Conservation (phyloP, 2,113 vertebrate genomes). For the Lethenteron reissneri region DNA sequence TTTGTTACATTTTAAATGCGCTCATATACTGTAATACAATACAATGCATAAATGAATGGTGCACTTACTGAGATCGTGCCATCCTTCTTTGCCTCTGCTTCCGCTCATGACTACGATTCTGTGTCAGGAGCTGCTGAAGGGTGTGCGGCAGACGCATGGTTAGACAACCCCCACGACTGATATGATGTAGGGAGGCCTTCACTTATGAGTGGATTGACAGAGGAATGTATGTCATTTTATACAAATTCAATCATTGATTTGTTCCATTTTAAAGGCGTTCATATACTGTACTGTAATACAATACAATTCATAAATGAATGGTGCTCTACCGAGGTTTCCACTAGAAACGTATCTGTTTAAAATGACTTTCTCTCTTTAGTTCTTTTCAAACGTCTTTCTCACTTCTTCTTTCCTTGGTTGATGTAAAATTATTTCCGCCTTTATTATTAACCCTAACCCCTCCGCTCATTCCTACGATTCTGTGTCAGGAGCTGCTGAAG, state of each 20-base stretch:
- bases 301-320: neutral
- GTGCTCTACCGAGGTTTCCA: too few relatives aligned
- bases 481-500: conserved; percentile 26
- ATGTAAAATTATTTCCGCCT: too few relatives aligned
- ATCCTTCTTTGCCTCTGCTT: too few relatives aligned
- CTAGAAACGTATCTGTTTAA: too few relatives aligned
- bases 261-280: neutral
- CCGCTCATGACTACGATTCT: neutral
- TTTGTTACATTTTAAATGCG: neutral
- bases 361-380: too few relatives aligned
- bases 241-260: neutral
- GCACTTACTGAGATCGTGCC: too few relatives aligned
- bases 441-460: too few relatives aligned
- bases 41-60: neutral
- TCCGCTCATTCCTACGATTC: neutral
- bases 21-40: neutral
- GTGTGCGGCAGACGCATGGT: conserved; percentile 25
- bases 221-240: neutral
- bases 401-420: too few relatives aligned
- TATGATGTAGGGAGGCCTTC: too few relatives aligned
- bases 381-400: too few relatives aligned
- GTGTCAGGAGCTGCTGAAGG: conserved; percentile 27
- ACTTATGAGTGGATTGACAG: too few relatives aligned
- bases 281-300: neutral
- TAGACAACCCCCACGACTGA: too few relatives aligned